Evolutionary conservation across 2,888 invertebrate genomes (phyloP).

Genomic region (Philaethria dido): DNA sequence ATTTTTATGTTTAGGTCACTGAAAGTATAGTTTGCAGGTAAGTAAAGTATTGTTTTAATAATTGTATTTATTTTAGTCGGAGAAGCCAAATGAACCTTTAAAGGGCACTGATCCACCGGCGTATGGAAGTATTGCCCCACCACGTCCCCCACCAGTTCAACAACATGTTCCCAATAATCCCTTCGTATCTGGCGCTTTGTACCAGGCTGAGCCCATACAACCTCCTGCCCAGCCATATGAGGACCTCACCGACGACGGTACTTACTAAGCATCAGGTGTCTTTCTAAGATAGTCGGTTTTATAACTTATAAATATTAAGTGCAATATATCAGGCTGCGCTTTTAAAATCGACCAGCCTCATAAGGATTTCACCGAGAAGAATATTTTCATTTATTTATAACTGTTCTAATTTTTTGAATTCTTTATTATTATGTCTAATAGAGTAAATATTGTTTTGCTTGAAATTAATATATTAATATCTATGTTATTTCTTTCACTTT

Average conservation of each 20-base stretch:
- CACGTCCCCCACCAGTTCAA: constrained; percentile 77
- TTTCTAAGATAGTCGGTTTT: constrained; percentile 5
- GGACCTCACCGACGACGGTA: constrained; percentile 69
- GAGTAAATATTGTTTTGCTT: background rate
- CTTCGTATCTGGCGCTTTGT: constrained; percentile 84
- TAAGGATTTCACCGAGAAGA: constrained; percentile 9
- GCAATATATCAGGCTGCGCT: constrained; percentile 17
- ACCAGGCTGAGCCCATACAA: constrained; percentile 86
- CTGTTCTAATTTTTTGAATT: background rate
- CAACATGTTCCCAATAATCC: constrained; percentile 85
- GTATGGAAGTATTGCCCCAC: constrained; percentile 71
- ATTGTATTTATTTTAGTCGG: constrained; percentile 57
- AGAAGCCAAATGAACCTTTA: constrained; percentile 68
- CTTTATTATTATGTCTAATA: background rate
- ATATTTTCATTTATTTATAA: background rate
- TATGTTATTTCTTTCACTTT: background rate
- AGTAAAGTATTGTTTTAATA: constrained; percentile 9
- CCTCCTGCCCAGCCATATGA: constrained; percentile 84
- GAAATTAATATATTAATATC: too few species aligned
- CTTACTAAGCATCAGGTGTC: constrained; percentile 57
- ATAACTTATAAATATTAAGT: constrained; percentile 17
- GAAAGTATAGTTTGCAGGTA: constrained; percentile 1
- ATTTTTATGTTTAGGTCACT: background rate
- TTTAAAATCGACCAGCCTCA: constrained; percentile 5
- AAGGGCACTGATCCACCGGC: constrained; percentile 65